These are phyloP conservation scores for Graphium colonna DNA, from an alignment of 2,888 invertebrate genomes.

Conservation along the genomic window DNA sequence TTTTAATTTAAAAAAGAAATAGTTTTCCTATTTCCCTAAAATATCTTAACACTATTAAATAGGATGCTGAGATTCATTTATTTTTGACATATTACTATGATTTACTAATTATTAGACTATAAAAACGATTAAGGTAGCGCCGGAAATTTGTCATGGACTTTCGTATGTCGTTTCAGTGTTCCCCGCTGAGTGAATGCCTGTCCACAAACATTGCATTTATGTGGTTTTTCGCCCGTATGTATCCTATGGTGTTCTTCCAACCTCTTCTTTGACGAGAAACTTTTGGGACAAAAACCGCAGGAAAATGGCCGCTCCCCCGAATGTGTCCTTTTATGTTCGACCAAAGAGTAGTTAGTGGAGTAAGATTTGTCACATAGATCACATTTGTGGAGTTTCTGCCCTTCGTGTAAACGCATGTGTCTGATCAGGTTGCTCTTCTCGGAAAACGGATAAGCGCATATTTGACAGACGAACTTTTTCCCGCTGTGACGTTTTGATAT, in stretches of 20 bases:
- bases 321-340: constrained; percentile 67
- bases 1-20: too few species aligned
- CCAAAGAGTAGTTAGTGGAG: constrained; percentile 47
- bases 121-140: constrained; percentile 2
- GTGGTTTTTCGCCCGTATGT: constrained; percentile 69
- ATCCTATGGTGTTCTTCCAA: constrained; percentile 60
- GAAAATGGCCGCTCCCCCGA: constrained; percentile 62
- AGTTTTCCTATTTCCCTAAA: too few species aligned
- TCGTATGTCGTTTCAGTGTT: constrained; percentile 66
- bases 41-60: too few species aligned
- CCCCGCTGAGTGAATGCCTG: constrained; percentile 67
- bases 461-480: constrained; percentile 60
- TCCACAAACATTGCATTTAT: constrained; percentile 59
- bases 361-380: constrained; percentile 63
- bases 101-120: too few species aligned
- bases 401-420: constrained; percentile 64
- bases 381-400: constrained; percentile 59
- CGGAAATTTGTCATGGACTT: constrained; percentile 54
- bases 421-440: constrained; percentile 63
- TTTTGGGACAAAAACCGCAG: constrained; percentile 58
- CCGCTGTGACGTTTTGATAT: constrained; percentile 52
- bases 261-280: constrained; percentile 58
- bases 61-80: too few species aligned
- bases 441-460: constrained; percentile 61
- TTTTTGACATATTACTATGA: too few species aligned